Base-by-base conservation (phyloP, 2,113 vertebrate species). In the Guaruba guarouba region DNA sequence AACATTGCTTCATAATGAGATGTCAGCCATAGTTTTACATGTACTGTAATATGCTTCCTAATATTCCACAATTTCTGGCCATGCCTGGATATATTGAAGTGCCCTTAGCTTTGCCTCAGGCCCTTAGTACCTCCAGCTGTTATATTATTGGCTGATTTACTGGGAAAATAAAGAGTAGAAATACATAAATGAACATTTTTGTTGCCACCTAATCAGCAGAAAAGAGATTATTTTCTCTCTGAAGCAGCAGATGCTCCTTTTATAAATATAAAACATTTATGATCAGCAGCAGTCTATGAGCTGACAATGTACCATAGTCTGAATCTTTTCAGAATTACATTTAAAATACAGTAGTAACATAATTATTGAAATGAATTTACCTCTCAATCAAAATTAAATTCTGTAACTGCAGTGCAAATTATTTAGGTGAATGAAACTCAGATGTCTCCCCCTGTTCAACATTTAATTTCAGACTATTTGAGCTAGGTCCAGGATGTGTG, bases 301-400 rank as follows among this genome's bases (percentile, higher is more conserved):
- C 29, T 92, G 96, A 94, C 92, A 96, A 15, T 85, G 44, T 79
- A 87, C 57, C 93, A 23, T 48, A 86, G 77, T 81, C 69, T 67
- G 73, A 95, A 88, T 96, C 62, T 92, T 94, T 92, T 78, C 76
- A 86, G 77, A 95, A 92, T 95, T 93, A 37, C 44, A 90, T 97
- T 93, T 93, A 96, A 98, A 97, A 96, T 92, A 91, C 29, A 79
- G 64, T 80, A 92, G 88, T 96, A 92, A 96, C 91, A 88, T 96
- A 98, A 98, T 98, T 97, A 97, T 96, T 94, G 91, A 97, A 97
- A 97, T 92, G 76, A 97, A 97, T 97, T 96, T 97, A 84, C 97
- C 85, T 82, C 92, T 96, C 97, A 94, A 93, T 88, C 80, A 81
- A 97, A 97, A 98, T 97, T 98, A 97, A 98, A 97, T 98, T 97